A percentile compares a stretch with the other conserved stretches of the same genome.
Evolutionary conservation across 2,797 vertebrate genomes (phyloP).

Genomic region (Setipinna tenuifilis): DNA sequence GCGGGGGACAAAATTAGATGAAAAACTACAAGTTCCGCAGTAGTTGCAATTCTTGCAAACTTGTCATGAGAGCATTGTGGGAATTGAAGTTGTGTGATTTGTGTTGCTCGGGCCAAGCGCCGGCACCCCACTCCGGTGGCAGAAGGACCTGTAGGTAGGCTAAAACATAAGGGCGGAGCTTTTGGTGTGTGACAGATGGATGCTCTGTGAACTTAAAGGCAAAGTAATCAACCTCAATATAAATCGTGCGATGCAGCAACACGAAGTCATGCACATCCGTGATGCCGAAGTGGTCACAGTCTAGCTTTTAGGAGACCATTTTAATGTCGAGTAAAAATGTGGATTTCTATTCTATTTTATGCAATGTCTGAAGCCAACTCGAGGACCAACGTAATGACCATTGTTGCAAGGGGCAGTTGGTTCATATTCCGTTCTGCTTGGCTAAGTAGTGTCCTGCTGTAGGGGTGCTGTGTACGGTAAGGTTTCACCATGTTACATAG

Average conservation of each 20-base stretch:
- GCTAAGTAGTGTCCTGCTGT: conserved; percentile 24
- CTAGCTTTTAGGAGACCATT: not conserved
- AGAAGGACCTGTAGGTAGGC: conserved; percentile 59
- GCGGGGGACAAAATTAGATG: conserved; percentile 33
- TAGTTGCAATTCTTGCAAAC: conserved; percentile 32
- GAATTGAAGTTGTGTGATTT: conserved; percentile 61
- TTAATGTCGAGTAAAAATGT: not conserved
- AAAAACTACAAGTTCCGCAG: conserved; percentile 62
- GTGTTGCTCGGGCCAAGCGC: conserved; percentile 56
- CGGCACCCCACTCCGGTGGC: conserved; percentile 59
- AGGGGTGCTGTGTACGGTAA: conserved; percentile 41
- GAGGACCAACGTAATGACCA: not conserved
- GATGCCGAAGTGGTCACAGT: conserved; percentile 19
- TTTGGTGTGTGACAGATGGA: conserved; percentile 56
- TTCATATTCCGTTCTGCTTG: conserved; percentile 10
- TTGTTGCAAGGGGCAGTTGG: conserved; percentile 10
- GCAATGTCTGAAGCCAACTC: not conserved
- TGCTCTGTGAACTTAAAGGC: conserved; percentile 68
- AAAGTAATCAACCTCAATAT: conserved; percentile 65
- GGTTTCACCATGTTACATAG: conserved; percentile 23
- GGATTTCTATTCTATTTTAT: not conserved
- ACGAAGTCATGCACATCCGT: conserved; percentile 33
- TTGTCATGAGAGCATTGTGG: conserved; percentile 60
- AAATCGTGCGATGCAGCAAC: conserved; percentile 55
- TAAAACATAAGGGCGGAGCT: conserved; percentile 64